These are phyloP conservation scores for Epinephelus cyanopodus DNA, from an alignment of 2,113 vertebrate genomes.

Conservation along the genomic window DNA sequence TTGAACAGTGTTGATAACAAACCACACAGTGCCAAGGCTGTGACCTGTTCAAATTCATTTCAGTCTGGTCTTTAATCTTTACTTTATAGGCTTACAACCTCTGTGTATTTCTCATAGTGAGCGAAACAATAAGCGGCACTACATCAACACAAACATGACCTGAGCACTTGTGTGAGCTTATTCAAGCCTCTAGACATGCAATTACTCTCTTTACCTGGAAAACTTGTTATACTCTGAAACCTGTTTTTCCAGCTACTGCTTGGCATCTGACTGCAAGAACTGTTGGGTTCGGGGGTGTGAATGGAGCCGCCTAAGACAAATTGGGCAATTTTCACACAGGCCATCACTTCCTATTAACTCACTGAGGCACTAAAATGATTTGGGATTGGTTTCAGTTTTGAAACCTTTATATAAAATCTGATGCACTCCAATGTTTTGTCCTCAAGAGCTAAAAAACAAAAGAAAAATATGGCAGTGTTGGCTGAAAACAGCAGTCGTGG, in stretches of 20 bases:
- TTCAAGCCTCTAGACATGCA: conserved; percentile 23
- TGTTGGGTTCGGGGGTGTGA: not conserved
- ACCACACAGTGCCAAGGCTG: not conserved
- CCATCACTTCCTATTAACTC: conserved; percentile 9
- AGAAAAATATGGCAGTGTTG: not conserved
- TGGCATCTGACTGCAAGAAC: not conserved
- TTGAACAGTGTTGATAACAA: conserved; percentile 33
- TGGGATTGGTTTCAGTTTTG: not conserved
- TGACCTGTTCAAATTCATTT: not conserved
- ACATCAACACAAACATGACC: not conserved
- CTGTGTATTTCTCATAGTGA: no score
- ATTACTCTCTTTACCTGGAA: conserved; percentile 26
- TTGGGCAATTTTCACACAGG: not conserved
- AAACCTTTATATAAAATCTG: not conserved
- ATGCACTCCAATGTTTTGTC: not conserved
- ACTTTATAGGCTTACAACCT: not conserved
- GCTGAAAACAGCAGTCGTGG: not conserved
- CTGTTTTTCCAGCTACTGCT: conserved; percentile 51
- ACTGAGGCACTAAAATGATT: not conserved
- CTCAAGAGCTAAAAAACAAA: not conserved
- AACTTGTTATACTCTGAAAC: conserved; percentile 45
- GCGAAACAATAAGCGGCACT: not conserved
- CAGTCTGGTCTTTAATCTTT: not conserved
- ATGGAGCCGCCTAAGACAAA: conserved; percentile 6
- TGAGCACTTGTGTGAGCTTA: not conserved